Base-by-base conservation (phyloP, 1,140 invertebrate species). In the Calliopsis andreniformis region DNA sequence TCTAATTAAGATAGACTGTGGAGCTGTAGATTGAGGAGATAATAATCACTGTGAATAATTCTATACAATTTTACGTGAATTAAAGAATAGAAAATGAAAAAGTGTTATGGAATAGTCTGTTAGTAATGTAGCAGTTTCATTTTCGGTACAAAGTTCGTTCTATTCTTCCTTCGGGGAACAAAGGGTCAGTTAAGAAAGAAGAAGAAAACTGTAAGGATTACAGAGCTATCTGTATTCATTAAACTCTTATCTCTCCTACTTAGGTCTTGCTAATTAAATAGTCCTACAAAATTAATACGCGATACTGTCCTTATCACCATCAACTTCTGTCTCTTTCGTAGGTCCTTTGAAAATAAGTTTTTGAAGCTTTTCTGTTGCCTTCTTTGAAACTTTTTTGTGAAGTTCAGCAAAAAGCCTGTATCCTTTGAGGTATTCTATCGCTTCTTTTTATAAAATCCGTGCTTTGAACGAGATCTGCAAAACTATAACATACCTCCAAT, bases 151-250 rank as follows among this genome's bases (percentile, higher is more conserved):
- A 32, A 20, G 25, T 43, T 28, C 18, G 35, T 55, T 20, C 20
- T 35, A 43, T 64, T 73, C 35, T 66, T 73, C 61, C 10, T 55
- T 23, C 0, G 32, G 43, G 28, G 49, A 43, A 56, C 61, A 45
- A 63, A 63, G 28, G n/a, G 18, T n/a, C 3, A 25, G 35, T 55
- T 55, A 66, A 66, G 70, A 43, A 18, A 47, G 14, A 43, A 30
- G 49, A 55, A 30, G 49, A 30, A 43, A 66, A 66, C 61, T 73
- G 61, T 73, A 66, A 45, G 49, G 49, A 73, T 73, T 73, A 73
- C 70, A 73, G 42, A 61, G 23, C 70, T 66, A 66, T 73, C 61
- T 73, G 61, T 66, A 73, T 66, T 73, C 70, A 73, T 73, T 73
- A 73, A 73, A 73, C 49, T 66, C 49, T 66, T 73, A 73, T 73